Evolutionary conservation across 1,140 invertebrate species (phyloP).

Genomic region (Trichonephila inaurata): DNA sequence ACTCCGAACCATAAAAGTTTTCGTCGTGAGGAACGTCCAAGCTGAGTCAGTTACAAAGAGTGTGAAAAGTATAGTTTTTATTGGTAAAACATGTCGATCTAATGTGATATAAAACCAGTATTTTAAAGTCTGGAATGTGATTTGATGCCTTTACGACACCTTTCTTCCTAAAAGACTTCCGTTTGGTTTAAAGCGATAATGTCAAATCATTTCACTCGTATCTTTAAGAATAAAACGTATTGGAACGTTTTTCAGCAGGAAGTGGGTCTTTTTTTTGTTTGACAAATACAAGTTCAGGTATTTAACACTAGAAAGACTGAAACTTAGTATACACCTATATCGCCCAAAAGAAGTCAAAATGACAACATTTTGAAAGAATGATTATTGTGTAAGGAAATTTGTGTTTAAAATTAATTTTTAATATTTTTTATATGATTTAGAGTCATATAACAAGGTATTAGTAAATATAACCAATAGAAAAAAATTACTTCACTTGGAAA

Average conservation of each 20-base stretch:
- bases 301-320: too few species aligned
- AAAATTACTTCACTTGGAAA: too few species aligned
- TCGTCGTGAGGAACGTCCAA: not conserved
- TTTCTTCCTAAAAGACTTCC: constrained; percentile 2
- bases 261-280: not conserved
- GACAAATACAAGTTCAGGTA: not conserved
- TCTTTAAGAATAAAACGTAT: not conserved
- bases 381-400: too few species aligned
- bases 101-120: constrained; percentile 14
- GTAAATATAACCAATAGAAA: too few species aligned
- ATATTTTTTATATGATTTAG: too few species aligned
- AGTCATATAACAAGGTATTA: too few species aligned
- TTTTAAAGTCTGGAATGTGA: not conserved
- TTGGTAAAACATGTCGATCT: constrained; percentile 30
- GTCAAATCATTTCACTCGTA: not conserved
- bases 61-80: constrained; percentile 29
- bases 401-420: too few species aligned
- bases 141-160: not conserved
- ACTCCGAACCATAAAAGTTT: constrained; percentile 10
- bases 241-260: not conserved
- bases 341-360: too few species aligned
- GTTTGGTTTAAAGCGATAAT: constrained; percentile 16
- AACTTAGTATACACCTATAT: too few species aligned
- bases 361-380: too few species aligned
- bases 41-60: not conserved